Evolutionary conservation across 2,888 invertebrate genomes (phyloP).

Genomic region (Drosophila kanekoi): DNA sequence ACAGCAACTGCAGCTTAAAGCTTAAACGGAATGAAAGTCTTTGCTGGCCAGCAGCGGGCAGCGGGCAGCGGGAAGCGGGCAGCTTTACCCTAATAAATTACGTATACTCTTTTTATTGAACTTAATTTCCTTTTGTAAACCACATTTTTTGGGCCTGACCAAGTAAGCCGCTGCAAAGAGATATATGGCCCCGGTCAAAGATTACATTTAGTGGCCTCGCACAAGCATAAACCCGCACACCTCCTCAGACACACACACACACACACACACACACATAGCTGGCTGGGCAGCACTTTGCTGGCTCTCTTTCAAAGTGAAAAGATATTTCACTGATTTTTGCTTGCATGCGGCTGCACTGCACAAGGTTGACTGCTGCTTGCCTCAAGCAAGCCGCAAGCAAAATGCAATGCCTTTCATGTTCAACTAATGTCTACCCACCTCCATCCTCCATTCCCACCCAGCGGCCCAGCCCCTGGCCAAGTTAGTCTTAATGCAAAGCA

Average conservation of each 20-base stretch:
- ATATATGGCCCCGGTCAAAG: constrained; percentile 73
- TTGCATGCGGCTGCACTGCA: constrained; percentile 32
- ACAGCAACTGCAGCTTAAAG: constrained; percentile 10
- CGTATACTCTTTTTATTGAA: constrained; percentile 73
- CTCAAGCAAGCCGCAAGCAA: constrained; percentile 69
- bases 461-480: not conserved
- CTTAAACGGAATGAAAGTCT: constrained; percentile 7
- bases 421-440: constrained; percentile 33
- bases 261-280: constrained; percentile 12
- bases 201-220: constrained; percentile 63
- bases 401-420: constrained; percentile 74
- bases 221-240: constrained; percentile 31
- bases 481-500: constrained; percentile 44
- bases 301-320: constrained; percentile 28
- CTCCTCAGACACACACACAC: constrained; percentile 4
- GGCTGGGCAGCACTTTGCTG: constrained; percentile 5
- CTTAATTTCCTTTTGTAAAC: constrained; percentile 76
- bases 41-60: constrained; percentile 1
- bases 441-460: not conserved
- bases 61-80: no score
- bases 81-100: constrained; percentile 69
- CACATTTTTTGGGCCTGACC: constrained; percentile 59
- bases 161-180: constrained; percentile 67
- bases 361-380: constrained; percentile 42
- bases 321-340: constrained; percentile 67